Evolutionary conservation across 1,140 invertebrate genomes (phyloP), one percentile per base, ranked within the genome.

Genomic region (Wiebesia pumilae): DNA sequence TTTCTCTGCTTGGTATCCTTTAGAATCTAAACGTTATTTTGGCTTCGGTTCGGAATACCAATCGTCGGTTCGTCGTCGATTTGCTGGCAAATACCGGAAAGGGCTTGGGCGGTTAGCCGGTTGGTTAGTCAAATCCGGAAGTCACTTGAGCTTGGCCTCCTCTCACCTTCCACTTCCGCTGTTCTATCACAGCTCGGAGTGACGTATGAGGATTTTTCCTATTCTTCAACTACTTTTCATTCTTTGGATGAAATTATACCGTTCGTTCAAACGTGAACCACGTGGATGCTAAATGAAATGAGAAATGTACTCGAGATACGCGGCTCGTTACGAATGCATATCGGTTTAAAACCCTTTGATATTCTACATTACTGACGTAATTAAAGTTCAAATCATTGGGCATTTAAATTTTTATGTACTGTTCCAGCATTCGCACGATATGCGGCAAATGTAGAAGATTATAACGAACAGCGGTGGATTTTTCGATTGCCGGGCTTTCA

Each of bases 71-170:
- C 78, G 51, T 75, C 78, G 51, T 75, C 78, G 80, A 82, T 83
- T 85, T 86, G n/a, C 51, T 79, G 67, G 81, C 80, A 85, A 83
- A 86, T 85, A 85, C 73, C 83, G 81, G 75, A 85, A 85, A 83
- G 84, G 75, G 87, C 69, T 84, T 58, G 84, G 54, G 83, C 54
- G 80, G 84, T 86, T 86, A 87, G 47, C 65, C 77, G 81, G 67
- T 87, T 84, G 86, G 86, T 87, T 87, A 87, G 83, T 75, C 86
- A 81, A 87, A 87, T 84, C 69, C 82, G 67, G 38, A 80, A 83
- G 43, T 24, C 65, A 75, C 78, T 87, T 67, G 78, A 84, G 75
- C 86, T 81, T 77, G 69, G 65, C 81, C 78, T 40, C 78, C 3
- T 80, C 81, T 81, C 43, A 24, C 9, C 81, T 43, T 82, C 65